Evolutionary conservation across 2,113 vertebrate genomes (phyloP).

Genomic region (Pelodiscus sinensis): DNA sequence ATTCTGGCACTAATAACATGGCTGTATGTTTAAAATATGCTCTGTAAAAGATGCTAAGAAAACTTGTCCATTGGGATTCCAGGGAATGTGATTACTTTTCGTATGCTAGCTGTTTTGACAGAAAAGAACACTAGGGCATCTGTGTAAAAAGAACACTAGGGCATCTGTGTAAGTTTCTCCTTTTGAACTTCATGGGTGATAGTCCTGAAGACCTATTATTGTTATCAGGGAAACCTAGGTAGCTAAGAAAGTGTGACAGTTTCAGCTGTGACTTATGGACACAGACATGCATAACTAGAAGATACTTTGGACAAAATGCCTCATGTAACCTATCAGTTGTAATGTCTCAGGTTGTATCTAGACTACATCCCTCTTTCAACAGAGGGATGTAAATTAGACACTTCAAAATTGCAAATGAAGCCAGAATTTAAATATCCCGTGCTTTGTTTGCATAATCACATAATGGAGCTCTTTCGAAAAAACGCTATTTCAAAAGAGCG

Average conservation of each 20-base stretch:
- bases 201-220: background rate
- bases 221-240: background rate
- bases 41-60: background rate
- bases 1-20: background rate
- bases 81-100: conserved; percentile 38
- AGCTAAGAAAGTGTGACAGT: background rate
- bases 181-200: background rate
- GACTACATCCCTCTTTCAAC: too few species aligned
- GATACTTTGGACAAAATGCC: too few species aligned
- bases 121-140: background rate
- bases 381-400: too few species aligned
- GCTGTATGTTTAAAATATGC: conserved; percentile 7
- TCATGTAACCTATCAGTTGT: too few species aligned
- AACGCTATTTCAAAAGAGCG: too few species aligned
- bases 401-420: too few species aligned
- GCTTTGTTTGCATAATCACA: too few species aligned
- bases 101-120: background rate
- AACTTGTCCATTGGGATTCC: background rate
- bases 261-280: too few species aligned
- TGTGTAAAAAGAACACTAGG: background rate
- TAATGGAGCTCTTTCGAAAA: too few species aligned
- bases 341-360: too few species aligned
- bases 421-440: too few species aligned
- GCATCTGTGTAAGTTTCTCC: background rate
- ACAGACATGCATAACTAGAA: too few species aligned